A percentile compares a stretch with the other conserved stretches of the same genome.
Conservation (phyloP, 2,888 invertebrate species). For the Caenorhabditis imperialis region DNA sequence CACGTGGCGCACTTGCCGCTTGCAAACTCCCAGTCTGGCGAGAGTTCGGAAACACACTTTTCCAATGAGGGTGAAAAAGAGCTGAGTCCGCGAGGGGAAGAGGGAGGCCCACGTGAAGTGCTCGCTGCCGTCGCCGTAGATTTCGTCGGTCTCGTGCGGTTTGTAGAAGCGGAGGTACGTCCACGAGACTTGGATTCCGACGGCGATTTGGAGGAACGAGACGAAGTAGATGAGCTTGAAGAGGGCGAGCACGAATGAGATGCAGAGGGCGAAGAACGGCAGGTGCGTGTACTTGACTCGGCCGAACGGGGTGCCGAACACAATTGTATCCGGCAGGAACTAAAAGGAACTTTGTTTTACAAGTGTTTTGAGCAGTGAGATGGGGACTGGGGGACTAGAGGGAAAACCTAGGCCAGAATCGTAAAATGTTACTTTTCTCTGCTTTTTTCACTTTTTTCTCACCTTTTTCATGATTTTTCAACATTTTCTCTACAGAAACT, state of each 20-base stretch:
- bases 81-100: conserved; percentile 72
- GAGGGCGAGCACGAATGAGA: conserved; percentile 54
- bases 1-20: conserved; percentile 67
- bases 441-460: too few relatives aligned
- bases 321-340: conserved; percentile 75
- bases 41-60: conserved; percentile 64
- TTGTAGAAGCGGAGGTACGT: conserved; percentile 76
- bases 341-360: conserved; percentile 45
- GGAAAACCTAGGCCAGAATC: too few relatives aligned
- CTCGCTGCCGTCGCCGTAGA: conserved; percentile 73
- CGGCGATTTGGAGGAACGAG: conserved; percentile 54
- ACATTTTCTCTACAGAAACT: too few relatives aligned
- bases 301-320: conserved; percentile 73
- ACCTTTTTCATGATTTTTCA: too few relatives aligned
- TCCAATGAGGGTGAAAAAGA: conserved; percentile 65
- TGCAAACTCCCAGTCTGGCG: conserved; percentile 66
- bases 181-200: conserved; percentile 75
- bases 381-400: too few relatives aligned
- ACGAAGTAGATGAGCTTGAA: conserved; percentile 48
- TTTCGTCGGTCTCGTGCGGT: conserved; percentile 64
- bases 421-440: too few relatives aligned
- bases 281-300: conserved; percentile 76
- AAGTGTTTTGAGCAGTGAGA: too few relatives aligned
- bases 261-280: conserved; percentile 62
- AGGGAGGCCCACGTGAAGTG: conserved; percentile 77